A percentile compares a stretch with the other conserved stretches of the same genome.
Evolutionary conservation across 2,113 vertebrate species (phyloP).

Genomic region (Nicator chloris): DNA sequence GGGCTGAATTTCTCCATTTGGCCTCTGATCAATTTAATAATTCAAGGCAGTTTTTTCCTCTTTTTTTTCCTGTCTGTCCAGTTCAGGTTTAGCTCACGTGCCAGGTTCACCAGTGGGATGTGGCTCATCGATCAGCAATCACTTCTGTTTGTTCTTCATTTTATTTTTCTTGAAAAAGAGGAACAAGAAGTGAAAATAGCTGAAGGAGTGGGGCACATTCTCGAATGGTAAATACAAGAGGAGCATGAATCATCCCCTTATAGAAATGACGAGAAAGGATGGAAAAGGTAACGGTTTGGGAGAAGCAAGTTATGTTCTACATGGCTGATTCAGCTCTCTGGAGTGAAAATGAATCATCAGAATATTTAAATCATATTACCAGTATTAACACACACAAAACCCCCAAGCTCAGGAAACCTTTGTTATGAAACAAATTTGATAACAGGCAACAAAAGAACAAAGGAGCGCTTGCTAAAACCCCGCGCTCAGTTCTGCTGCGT

Average conservation of each 20-base stretch:
- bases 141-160: neutral
- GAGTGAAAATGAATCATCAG: constrained; percentile 69
- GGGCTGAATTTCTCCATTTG: neutral
- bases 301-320: constrained; percentile 57
- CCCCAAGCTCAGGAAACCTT: constrained; percentile 41
- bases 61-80: neutral
- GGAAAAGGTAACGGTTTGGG: constrained; percentile 60
- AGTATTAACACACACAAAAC: constrained; percentile 64
- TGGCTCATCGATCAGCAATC: neutral
- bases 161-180: neutral
- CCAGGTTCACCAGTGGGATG: neutral
- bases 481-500: neutral
- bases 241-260: constrained; percentile 61
- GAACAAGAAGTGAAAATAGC: constrained; percentile 55
- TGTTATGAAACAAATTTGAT: constrained; percentile 52
- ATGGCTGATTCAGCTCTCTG: constrained; percentile 51
- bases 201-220: constrained; percentile 6
- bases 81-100: neutral
- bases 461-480: neutral
- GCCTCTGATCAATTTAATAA: neutral
- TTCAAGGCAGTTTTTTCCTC: neutral
- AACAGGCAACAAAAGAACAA: neutral
- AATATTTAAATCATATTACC: constrained; percentile 68
- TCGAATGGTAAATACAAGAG: constrained; percentile 63
- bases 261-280: constrained; percentile 66